These are phyloP conservation scores for Thelaira solivaga DNA, from an alignment of 2,888 invertebrate genomes.

Conservation along the genomic window DNA sequence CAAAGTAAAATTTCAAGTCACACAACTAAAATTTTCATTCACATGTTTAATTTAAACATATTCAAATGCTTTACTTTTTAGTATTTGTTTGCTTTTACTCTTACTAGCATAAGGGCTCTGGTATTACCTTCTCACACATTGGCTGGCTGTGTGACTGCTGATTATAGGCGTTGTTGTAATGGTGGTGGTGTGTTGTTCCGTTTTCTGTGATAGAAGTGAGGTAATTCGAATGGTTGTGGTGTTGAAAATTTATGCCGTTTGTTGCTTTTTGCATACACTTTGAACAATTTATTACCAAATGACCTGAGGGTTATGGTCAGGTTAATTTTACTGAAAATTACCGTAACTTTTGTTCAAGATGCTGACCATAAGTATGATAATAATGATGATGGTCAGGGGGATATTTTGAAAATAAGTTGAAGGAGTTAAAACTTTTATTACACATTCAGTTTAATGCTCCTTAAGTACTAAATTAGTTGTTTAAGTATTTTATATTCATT, in stretches of 20 bases:
- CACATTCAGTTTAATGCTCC: too few relatives aligned
- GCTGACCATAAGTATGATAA: slow-evolving; percentile 28
- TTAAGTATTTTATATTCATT: too few relatives aligned
- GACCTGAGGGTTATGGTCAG: slow-evolving; percentile 70
- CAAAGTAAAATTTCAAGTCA: neutral
- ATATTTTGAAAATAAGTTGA: neutral
- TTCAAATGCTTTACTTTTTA: slow-evolving; percentile 15
- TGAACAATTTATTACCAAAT: slow-evolving; percentile 69
- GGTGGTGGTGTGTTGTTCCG: neutral
- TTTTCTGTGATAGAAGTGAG: neutral
- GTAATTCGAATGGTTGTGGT: slow-evolving; percentile 52
- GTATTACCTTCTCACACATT: neutral
- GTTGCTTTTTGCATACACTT: slow-evolving; percentile 59
- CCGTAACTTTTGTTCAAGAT: slow-evolving; percentile 57
- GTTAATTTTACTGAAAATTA: slow-evolving; percentile 69
- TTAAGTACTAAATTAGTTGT: too few relatives aligned
- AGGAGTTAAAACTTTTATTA: neutral
- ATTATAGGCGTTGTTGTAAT: slow-evolving; percentile 12
- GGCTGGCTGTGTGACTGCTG: neutral
- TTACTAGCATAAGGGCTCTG: neutral
- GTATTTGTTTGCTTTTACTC: neutral
- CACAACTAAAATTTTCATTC: neutral
- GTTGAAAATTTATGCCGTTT: slow-evolving; percentile 61
- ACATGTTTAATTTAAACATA: neutral
- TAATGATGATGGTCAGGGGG: slow-evolving; percentile 8